Conservation (phyloP, 2,888 invertebrate species). For the Drosophila limbata region DNA sequence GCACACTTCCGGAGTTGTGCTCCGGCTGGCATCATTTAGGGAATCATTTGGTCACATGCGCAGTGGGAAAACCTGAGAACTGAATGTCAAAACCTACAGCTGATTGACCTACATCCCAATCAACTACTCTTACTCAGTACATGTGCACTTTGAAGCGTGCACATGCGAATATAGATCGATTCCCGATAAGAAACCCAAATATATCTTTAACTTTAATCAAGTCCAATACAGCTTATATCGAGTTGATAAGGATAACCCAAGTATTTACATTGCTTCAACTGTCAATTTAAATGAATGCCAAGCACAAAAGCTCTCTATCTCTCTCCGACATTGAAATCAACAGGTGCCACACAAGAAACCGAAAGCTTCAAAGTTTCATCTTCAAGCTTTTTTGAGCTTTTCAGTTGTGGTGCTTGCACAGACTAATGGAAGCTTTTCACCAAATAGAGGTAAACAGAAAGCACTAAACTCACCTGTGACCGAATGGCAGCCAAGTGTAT, state of each 20-base stretch:
- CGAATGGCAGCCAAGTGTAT: constrained; percentile 95
- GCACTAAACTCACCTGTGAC: constrained; percentile 92
- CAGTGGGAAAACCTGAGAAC: constrained; percentile 27
- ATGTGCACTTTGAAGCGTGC: constrained; percentile 49
- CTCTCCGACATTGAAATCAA: constrained; percentile 37
- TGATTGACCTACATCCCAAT: constrained; percentile 71
- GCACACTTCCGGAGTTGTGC: constrained; percentile 61
- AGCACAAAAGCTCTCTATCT: constrained; percentile 18
- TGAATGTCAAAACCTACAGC: constrained; percentile 62
- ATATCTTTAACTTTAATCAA: background rate
- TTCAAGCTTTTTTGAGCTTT: constrained; percentile 15
- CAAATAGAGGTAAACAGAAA: background rate
- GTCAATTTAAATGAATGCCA: constrained; percentile 4
- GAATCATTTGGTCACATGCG: constrained; percentile 72
- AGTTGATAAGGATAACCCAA: background rate
- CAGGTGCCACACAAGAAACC: constrained; percentile 52
- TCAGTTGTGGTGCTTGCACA: constrained; percentile 7
- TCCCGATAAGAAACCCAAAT: background rate
- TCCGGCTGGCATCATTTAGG: constrained; percentile 19
- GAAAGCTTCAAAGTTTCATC: constrained; percentile 13
- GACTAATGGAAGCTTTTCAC: constrained; percentile 38
- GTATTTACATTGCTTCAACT: no score
- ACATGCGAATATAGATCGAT: constrained; percentile 4
- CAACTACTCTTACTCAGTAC: constrained; percentile 41
- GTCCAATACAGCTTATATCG: background rate